phyloP scores from a whole-genome alignment of 2,113 vertebrate genomes.

The Oophaga pumilio region DNA sequence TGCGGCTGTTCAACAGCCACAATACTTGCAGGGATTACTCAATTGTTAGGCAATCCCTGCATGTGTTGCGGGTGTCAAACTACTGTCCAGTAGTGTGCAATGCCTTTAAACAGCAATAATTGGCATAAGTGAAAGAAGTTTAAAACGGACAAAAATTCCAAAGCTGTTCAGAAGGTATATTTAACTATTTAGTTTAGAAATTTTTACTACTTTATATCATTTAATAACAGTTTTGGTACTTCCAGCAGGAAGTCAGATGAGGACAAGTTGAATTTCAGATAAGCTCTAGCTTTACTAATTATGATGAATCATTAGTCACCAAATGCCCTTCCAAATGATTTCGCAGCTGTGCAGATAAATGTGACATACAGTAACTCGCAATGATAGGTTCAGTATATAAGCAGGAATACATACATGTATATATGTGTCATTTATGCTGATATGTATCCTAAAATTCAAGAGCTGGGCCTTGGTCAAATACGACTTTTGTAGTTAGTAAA shows the following conservation, averaged over 20 bases:
- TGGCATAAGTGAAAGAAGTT: neutral
- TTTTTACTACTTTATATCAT: neutral
- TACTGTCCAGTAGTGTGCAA: too few species aligned
- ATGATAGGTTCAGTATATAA: neutral
- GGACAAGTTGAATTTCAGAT: neutral
- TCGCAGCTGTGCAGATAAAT: neutral
- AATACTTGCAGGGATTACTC: too few species aligned
- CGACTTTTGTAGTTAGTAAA: too few species aligned
- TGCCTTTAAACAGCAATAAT: neutral
- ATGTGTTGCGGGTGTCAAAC: too few species aligned
- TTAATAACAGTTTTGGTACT: neutral
- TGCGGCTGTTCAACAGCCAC: too few species aligned
- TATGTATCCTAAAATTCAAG: too few species aligned
- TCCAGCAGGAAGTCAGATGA: slow-evolving; percentile 7
- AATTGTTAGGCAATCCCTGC: too few species aligned
- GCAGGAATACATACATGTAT: neutral
- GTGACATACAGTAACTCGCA: neutral
- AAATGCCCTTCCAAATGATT: neutral
- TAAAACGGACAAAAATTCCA: neutral
- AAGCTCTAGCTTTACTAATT: neutral
- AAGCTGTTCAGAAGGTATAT: neutral
- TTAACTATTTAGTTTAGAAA: neutral
- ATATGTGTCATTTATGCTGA: neutral
- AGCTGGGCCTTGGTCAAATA: too few species aligned
- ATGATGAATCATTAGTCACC: slow-evolving; percentile 13